phyloP scores from a whole-genome alignment of 1,140 invertebrate species.

The Triops longicaudatus region DNA sequence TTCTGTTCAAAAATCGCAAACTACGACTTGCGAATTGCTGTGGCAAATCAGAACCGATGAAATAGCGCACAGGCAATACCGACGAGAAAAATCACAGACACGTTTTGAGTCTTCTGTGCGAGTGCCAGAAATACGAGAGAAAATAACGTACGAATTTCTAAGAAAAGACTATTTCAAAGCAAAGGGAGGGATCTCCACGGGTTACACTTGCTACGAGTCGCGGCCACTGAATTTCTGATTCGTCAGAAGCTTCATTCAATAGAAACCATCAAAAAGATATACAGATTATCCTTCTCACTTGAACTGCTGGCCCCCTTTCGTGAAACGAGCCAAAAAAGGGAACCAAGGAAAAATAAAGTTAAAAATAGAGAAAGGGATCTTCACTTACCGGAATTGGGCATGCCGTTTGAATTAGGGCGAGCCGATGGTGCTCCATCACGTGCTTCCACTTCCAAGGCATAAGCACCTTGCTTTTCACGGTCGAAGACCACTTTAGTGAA shows the following conservation, averaged over 20 bases:
- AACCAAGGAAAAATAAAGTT: neutral
- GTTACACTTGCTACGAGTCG: too few species aligned
- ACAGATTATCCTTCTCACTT: too few species aligned
- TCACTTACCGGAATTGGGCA: conserved; percentile 81
- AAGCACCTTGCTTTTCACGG: conserved; percentile 87
- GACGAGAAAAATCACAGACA: neutral
- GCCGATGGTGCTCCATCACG: conserved; percentile 86
- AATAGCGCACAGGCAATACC: neutral
- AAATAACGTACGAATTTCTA: too few species aligned
- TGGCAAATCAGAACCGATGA: neutral
- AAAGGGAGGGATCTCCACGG: too few species aligned
- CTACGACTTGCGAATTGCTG: too few species aligned
- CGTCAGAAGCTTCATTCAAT: too few species aligned
- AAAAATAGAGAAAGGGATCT: neutral
- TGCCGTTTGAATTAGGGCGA: conserved; percentile 75
- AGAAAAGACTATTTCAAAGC: too few species aligned
- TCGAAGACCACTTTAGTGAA: conserved; percentile 89
- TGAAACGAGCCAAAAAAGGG: neutral
- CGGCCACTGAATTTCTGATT: too few species aligned
- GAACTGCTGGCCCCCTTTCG: too few species aligned
- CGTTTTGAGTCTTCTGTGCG: too few species aligned
- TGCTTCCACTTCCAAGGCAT: conserved; percentile 86
- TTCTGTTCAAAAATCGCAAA: neutral
- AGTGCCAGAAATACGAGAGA: too few species aligned
- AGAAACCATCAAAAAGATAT: too few species aligned